A percentile compares a stretch with the other conserved stretches of the same genome.
These are phyloP conservation scores for Merodon equestris DNA, from an alignment of 2,888 invertebrate genomes.

Conservation along the genomic window DNA sequence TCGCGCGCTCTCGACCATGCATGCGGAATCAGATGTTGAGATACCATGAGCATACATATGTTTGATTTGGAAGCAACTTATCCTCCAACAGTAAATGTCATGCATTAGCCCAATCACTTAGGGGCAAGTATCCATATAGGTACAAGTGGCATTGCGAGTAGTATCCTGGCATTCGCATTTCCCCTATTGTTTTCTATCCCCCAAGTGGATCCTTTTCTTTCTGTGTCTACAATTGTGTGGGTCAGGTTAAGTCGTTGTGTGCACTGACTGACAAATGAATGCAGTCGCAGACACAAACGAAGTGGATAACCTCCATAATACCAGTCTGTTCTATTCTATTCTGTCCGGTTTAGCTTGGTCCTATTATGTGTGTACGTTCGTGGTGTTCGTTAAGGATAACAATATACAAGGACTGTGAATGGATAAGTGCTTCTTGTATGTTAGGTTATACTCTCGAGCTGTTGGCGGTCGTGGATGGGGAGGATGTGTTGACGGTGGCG, in stretches of 20 bases:
- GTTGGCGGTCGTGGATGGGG: background rate
- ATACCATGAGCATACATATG: slow-evolving; percentile 15
- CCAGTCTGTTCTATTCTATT: slow-evolving; percentile 13
- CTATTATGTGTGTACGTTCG: slow-evolving; percentile 25
- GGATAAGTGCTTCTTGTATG: no score
- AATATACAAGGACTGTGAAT: no score
- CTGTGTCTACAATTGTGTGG: slow-evolving; percentile 50
- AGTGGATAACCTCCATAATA: slow-evolving; percentile 54
- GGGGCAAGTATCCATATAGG: slow-evolving; percentile 8
- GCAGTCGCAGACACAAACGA: slow-evolving; percentile 61
- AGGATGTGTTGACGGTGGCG: slow-evolving; percentile 41
- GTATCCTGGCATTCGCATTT: slow-evolving; percentile 23
- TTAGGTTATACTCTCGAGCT: no score
- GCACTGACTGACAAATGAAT: slow-evolving; percentile 65
- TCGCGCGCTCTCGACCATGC: slow-evolving; percentile 22
- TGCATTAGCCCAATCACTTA: slow-evolving; percentile 55
- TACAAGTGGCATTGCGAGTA: background rate
- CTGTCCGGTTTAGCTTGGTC: background rate
- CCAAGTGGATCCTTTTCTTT: slow-evolving; percentile 47
- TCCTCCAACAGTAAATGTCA: slow-evolving; percentile 36
- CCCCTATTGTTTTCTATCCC: slow-evolving; percentile 2
- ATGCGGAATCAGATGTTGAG: slow-evolving; percentile 35
- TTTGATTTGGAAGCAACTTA: slow-evolving; percentile 52
- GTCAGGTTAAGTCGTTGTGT: slow-evolving; percentile 48
- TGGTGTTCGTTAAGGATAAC: background rate